A percentile compares a stretch with the other conserved stretches of the same genome.
phyloP scores from a whole-genome alignment of 2,113 vertebrate genomes.

The Alaudala cheleensis region DNA sequence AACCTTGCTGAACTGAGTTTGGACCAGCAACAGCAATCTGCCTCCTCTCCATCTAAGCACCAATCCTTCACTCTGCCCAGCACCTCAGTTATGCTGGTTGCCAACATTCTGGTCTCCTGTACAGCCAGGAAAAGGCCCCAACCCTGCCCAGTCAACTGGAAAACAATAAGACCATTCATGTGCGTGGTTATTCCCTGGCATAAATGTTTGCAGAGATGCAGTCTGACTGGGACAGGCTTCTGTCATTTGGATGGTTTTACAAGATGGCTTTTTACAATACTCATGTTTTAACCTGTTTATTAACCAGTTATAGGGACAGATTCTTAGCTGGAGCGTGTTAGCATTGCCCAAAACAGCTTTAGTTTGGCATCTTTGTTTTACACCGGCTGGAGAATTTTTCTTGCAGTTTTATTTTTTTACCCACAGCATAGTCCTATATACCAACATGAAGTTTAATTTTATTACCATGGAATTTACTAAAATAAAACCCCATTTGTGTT shows the following conservation, averaged over 20 bases:
- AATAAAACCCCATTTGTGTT: background rate
- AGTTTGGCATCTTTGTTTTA: background rate
- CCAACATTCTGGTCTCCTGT: constrained; percentile 19
- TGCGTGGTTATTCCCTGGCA: constrained; percentile 38
- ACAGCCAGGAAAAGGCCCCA: background rate
- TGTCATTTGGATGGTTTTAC: background rate
- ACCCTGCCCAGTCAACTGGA: background rate
- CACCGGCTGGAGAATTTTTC: background rate
- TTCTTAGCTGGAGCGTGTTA: background rate
- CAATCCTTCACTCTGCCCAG: background rate
- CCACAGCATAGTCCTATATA: background rate
- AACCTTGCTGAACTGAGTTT: background rate
- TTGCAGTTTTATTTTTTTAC: background rate
- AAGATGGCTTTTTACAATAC: background rate
- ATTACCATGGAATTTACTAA: background rate
- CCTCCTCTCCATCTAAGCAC: background rate
- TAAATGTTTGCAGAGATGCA: background rate
- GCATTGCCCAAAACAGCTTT: background rate
- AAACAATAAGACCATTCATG: constrained; percentile 53
- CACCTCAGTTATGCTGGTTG: background rate
- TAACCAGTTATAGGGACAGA: background rate
- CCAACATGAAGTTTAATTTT: background rate
- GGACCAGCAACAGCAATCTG: background rate
- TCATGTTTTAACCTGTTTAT: background rate
- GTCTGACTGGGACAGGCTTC: background rate